Evolutionary conservation across 2,888 invertebrate species (phyloP).

Genomic region (Aquatica leii): DNA sequence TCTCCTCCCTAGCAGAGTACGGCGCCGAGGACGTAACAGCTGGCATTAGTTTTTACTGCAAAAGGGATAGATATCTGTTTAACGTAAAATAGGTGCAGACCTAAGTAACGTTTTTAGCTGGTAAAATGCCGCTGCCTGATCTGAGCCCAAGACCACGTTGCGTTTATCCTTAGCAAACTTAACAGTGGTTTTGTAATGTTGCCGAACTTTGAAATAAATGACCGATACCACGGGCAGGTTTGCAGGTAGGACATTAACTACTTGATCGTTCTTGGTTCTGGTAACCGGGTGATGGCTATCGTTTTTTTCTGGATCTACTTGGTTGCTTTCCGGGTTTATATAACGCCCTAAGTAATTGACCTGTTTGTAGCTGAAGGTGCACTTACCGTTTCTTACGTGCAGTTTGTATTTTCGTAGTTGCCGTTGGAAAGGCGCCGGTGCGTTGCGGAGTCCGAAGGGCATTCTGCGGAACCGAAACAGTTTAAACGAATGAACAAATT

Average conservation of each 20-base stretch:
- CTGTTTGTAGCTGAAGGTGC: neutral
- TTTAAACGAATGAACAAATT: neutral
- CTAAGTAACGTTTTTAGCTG: neutral
- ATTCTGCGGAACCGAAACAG: too few relatives aligned
- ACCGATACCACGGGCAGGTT: neutral
- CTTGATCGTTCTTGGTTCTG: too few relatives aligned
- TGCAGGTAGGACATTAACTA: too few relatives aligned
- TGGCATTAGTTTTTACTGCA: too few relatives aligned
- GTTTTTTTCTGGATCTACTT: too few relatives aligned
- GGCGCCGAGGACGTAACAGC: too few relatives aligned
- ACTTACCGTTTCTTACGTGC: neutral
- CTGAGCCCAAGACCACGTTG: neutral
- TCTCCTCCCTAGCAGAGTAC: too few relatives aligned
- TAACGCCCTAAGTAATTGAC: neutral
- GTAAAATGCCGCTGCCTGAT: neutral
- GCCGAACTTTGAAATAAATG: neutral
- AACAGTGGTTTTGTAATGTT: neutral
- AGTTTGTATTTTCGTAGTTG: neutral
- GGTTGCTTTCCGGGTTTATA: neutral
- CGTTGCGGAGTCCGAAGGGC: too few relatives aligned
- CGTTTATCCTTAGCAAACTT: neutral
- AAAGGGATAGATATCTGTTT: neutral
- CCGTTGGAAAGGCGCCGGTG: neutral
- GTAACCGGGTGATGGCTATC: too few relatives aligned
- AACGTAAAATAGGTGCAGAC: neutral